phyloP scores from a whole-genome alignment of 2,888 invertebrate genomes.

The Rhingia campestris region DNA sequence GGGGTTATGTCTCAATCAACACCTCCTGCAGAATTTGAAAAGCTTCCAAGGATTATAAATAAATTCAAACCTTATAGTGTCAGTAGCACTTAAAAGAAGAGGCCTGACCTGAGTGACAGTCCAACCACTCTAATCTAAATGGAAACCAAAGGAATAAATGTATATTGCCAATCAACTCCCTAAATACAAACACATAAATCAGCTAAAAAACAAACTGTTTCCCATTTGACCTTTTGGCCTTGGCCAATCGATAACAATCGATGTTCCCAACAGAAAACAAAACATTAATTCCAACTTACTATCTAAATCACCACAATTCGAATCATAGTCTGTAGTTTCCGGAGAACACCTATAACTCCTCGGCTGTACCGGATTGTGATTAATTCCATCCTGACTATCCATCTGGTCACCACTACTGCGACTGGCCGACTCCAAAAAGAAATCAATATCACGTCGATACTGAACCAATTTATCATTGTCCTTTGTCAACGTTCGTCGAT shows the following conservation, averaged over 20 bases:
- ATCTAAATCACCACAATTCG: conserved; percentile 91
- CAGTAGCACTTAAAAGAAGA: no score
- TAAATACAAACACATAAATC: no score
- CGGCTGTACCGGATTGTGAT: conserved; percentile 84
- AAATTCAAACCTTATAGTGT: no score
- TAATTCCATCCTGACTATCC: conserved; percentile 81
- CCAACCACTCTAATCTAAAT: no score
- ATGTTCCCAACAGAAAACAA: not conserved
- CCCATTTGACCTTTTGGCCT: not conserved
- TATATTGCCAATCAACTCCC: no score
- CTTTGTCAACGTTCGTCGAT: conserved; percentile 64
- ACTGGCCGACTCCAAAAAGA: conserved; percentile 82
- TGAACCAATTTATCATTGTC: conserved; percentile 70
- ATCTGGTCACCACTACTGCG: conserved; percentile 82
- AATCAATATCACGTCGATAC: conserved; percentile 81
- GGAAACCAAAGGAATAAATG: no score
- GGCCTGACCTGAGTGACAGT: no score
- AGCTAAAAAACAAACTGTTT: no score
- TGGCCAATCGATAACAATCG: not conserved
- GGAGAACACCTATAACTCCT: conserved; percentile 95
- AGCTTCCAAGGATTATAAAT: no score
- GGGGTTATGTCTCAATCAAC: no score
- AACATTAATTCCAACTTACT: conserved; percentile 85
- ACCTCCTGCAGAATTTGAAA: no score
- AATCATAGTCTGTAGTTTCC: conserved; percentile 96